Conservation (phyloP, 2,888 invertebrate species). For the Lasioglossum lativentre region DNA sequence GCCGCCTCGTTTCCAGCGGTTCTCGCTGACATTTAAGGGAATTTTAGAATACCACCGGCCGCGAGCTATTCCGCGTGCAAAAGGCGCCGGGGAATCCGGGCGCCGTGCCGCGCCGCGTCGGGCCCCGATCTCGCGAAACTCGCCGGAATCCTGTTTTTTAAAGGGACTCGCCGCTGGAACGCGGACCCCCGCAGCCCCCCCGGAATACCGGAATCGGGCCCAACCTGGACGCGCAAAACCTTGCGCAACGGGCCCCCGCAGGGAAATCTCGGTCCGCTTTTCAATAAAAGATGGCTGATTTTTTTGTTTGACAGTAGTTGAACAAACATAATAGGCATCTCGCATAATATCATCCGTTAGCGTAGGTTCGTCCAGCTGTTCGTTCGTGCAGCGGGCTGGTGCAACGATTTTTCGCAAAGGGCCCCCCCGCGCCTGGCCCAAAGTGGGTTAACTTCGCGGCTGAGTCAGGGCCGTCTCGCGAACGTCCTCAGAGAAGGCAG, state of each 20-base stretch:
- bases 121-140: conserved; percentile 4
- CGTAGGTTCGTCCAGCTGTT: too few relatives aligned
- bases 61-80: background rate
- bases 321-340: too few relatives aligned
- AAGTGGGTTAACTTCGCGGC: conserved; percentile 59
- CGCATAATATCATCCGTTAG: too few relatives aligned
- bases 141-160: conserved; percentile 36
- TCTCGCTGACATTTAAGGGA: conserved; percentile 28
- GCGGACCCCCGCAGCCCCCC: background rate
- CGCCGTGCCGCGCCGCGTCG: conserved; percentile 34
- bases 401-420: conserved; percentile 31
- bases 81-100: conserved; percentile 34
- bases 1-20: conserved; percentile 8
- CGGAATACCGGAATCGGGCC: conserved; percentile 32
- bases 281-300: background rate
- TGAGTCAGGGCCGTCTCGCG: conserved; percentile 48
- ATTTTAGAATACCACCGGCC: conserved; percentile 41
- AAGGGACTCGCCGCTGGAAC: conserved; percentile 34
- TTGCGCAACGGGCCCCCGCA: background rate
- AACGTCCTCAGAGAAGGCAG: conserved; percentile 41
- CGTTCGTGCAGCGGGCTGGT: too few relatives aligned
- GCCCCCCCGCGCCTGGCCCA: background rate
- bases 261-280: background rate
- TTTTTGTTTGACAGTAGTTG: too few relatives aligned
- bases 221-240: background rate